phyloP scores from a whole-genome alignment of 2,888 invertebrate genomes.

The Mamestra brassicae region DNA sequence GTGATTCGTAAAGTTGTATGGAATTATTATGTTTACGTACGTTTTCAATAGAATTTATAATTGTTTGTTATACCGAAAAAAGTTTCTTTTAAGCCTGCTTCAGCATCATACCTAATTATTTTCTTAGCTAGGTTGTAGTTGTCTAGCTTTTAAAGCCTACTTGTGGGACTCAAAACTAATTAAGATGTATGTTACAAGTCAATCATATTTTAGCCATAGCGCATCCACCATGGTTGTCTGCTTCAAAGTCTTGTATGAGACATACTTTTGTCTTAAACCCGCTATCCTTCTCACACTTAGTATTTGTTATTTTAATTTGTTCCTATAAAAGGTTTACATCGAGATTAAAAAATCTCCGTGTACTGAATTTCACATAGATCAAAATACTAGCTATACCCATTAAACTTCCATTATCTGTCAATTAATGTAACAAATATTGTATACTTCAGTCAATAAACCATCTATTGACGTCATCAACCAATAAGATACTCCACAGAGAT shows the following conservation, averaged over 20 bases:
- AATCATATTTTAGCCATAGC: no score
- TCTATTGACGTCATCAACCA: slow-evolving; percentile 38
- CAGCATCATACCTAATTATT: no score
- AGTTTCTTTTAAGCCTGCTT: no score
- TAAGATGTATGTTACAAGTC: no score
- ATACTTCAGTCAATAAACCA: slow-evolving; percentile 8
- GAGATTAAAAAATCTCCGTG: no score
- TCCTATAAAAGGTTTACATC: background rate
- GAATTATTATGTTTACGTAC: background rate
- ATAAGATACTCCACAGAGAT: slow-evolving; percentile 44
- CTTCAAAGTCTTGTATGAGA: no score
- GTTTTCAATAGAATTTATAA: background rate
- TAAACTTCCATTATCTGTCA: background rate
- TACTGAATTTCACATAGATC: background rate
- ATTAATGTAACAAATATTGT: background rate
- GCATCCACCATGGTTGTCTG: no score
- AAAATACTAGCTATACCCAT: background rate
- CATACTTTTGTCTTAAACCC: no score
- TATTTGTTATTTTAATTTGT: background rate
- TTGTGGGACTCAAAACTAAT: no score
- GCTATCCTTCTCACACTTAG: no score
- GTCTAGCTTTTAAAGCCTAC: no score
- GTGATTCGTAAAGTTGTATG: slow-evolving; percentile 13
- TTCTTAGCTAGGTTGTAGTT: no score
- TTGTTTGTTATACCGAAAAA: background rate